Base-by-base conservation (phyloP, 2,888 invertebrate genomes). In the Tetranychus piercei region DNA sequence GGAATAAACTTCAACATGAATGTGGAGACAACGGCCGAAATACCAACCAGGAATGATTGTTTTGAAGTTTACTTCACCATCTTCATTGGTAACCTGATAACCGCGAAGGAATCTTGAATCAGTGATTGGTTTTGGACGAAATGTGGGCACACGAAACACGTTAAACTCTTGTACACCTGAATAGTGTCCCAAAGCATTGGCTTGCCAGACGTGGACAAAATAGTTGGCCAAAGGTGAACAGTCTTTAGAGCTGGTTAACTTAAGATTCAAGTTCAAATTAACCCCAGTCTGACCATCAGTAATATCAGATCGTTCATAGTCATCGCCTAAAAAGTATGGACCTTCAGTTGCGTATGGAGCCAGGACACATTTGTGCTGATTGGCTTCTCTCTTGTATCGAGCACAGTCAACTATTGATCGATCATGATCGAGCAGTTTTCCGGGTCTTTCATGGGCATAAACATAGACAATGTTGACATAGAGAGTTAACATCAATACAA, bases 31-130 rank as follows among this genome's bases (percentile, higher is more conserved):
- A 2, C 73, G 65, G 3, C 66, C 18, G 65, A 3, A n/a, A 44
- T 73, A 73, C 20, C 34, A 64, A 43, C 75, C 75, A 6, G 76
- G 76, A 66, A 74, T 65, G n/a, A 76, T 71, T 9, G 76, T 76
- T 9, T 22, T 65, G 22, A 74, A 76, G 34, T 65, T 73, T 6
- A 44, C 76, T 34, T 45, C 7, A 22, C 75, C 76, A 64, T 76
- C 55, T 6, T 74, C 65, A 45, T 74, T 75, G 55, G 75, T 76
- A 0, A 74, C 71, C 18, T 76, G 76, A 44, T 74, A 55, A 11
- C 76, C 76, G 15, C 76, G 70, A 55, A 76, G 73, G 23, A 67
- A 76, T 22, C 74, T 72, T 34, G 45, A 22, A 34, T 76, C 74
- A 71, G 72, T 74, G 6, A 69, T 74, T 22, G 73, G 67, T 22